phyloP scores from a whole-genome alignment of 1,140 invertebrate species.

The Cryptotermes secundus region DNA sequence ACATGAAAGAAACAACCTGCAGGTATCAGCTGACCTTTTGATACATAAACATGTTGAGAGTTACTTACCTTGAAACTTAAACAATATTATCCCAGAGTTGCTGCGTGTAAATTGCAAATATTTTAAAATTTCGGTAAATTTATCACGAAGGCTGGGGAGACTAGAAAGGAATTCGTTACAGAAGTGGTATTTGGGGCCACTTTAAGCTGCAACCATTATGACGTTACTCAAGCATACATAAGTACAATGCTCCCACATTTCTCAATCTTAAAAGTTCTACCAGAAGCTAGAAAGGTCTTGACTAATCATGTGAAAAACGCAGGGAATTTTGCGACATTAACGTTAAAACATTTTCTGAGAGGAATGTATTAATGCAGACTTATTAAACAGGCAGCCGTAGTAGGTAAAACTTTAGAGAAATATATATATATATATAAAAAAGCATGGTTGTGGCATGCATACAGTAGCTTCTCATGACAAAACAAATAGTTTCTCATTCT shows the following conservation, averaged over 20 bases:
- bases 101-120: background rate
- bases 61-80: too few species aligned
- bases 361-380: background rate
- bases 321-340: background rate
- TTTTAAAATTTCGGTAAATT: background rate
- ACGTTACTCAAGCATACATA: background rate
- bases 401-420: background rate
- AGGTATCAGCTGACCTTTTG: too few species aligned
- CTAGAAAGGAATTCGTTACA: background rate
- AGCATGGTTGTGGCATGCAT: background rate
- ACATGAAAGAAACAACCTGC: too few species aligned
- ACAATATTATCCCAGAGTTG: too few species aligned
- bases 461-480: constrained; percentile 5
- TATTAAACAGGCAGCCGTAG: background rate
- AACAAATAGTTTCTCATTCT: constrained; percentile 10
- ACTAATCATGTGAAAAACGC: background rate
- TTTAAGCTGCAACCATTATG: background rate
- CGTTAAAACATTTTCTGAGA: background rate
- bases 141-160: background rate
- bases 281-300: background rate
- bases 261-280: background rate
- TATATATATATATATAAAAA: background rate
- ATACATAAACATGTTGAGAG: too few species aligned
- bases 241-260: background rate
- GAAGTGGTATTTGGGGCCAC: background rate